Percentiles rank a stretch among this genome's conserved stretches.
These are phyloP conservation scores for Vultur gryphus DNA, from an alignment of 2,797 vertebrate genomes.

Conservation along the genomic window DNA sequence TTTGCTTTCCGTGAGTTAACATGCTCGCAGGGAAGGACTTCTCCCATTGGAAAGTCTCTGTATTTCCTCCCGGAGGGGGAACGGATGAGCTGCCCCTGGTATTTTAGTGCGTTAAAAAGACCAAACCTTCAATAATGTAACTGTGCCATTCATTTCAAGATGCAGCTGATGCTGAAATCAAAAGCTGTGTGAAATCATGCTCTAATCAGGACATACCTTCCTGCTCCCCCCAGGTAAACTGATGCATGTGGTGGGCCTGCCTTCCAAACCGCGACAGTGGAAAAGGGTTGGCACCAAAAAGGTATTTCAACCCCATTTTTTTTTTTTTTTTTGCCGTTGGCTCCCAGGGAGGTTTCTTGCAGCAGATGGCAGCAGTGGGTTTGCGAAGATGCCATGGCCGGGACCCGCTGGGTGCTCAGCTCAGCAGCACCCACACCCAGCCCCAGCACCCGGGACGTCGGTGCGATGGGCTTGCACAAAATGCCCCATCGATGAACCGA, in stretches of 20 bases:
- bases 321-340: background rate
- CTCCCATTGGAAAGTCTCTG: background rate
- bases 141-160: accelerated
- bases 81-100: accelerated
- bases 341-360: background rate
- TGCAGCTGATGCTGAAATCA: background rate
- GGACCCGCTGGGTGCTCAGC: background rate
- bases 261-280: accelerated
- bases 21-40: background rate
- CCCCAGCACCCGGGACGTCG: accelerated
- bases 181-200: accelerated
- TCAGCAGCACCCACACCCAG: background rate
- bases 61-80: background rate
- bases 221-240: background rate
- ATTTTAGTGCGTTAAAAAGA: accelerated
- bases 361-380: constrained; percentile 49
- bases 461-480: background rate
- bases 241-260: too few species aligned
- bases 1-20: background rate
- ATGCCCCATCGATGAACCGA: accelerated
- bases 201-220: background rate
- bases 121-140: accelerated
- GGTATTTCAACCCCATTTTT: background rate
- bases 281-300: accelerated
- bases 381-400: accelerated